Conservation (phyloP, 2,113 vertebrate genomes). For the Marcusenius ussheri region DNA sequence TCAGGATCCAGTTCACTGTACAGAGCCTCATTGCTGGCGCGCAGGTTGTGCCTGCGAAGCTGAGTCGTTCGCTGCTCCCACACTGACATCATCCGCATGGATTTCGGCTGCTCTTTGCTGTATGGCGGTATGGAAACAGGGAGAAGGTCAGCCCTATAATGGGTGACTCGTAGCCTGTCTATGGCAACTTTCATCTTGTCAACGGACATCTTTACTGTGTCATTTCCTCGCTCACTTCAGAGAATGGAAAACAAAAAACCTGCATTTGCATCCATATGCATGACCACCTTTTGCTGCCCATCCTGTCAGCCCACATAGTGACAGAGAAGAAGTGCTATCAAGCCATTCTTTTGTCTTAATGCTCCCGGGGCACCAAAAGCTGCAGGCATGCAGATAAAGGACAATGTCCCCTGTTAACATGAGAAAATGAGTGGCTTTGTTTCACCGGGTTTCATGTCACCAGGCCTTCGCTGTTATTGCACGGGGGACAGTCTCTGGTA, state of each 20-base stretch:
- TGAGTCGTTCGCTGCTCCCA: constrained; percentile 96
- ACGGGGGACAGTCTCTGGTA: background rate
- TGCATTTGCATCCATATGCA: constrained; percentile 37
- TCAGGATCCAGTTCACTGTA: constrained; percentile 87
- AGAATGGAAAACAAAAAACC: background rate
- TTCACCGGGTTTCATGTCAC: background rate
- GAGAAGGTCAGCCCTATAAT: constrained; percentile 20
- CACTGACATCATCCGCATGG: constrained; percentile 78
- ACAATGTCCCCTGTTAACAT: background rate
- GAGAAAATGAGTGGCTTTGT: background rate
- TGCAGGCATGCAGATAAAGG: background rate
- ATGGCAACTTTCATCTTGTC: background rate
- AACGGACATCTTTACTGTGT: background rate
- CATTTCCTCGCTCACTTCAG: background rate
- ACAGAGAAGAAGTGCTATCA: background rate
- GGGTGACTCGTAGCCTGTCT: background rate
- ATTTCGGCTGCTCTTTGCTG: constrained; percentile 83
- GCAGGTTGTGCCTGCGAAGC: constrained; percentile 83
- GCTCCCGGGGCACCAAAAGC: background rate
- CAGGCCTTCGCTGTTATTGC: background rate
- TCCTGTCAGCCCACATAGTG: background rate
- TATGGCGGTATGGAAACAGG: constrained; percentile 23
- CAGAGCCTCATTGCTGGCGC: constrained; percentile 81
- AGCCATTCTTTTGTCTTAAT: background rate
- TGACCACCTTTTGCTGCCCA: constrained; percentile 19